Evolutionary conservation across 2,113 vertebrate species (phyloP), one percentile per base, ranked within the genome.

Genomic region (Poeciliopsis prolifica): DNA sequence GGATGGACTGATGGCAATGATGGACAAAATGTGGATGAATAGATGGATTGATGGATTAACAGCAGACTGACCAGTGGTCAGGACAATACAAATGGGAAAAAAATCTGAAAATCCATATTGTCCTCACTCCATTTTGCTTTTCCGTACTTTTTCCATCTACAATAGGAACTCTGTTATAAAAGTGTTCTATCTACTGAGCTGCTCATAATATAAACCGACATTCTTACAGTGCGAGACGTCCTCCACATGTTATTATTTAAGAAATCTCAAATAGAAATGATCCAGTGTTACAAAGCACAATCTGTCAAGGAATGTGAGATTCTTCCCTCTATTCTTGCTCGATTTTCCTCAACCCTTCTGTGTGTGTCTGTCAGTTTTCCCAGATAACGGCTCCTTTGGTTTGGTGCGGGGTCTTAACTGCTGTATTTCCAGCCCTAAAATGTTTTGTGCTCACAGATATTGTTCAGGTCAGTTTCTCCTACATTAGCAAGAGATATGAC

Each of bases 401-500:
- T 74, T 79, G 80, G 68, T 75, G 72, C 75, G 72, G 85, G 58
- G 65, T 69, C 64, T 87, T 84, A 72, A 9, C 17, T 35, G 13
- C 31, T 13, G 8, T n/a, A n/a, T 24, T n/a, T n/a, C 51, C 9
- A 58, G 24, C 6, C 51, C 9, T 58, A 24, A 9, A 58, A 24
- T 19, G 24, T 10, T 37, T 58, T n/a, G 22, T n/a, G 51, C 22
- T 58, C 19, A 11, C 19, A 10, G 5, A 10, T 3, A 24, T 58
- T 2, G 6, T 1, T 48, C 44, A 19, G 44, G 17, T 19, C 44
- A 48, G 44, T 48, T 48, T 48, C 44, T 48, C 4, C 44, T 48
- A 58, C 40, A 58, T 8, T 10, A 58, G 7, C 51, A 9, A 8
- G 22, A 24, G 51, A 48, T 5, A 19, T n/a, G 51, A 58, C 10